Percentiles rank a stretch among this genome's conserved stretches.
Evolutionary conservation across 2,113 vertebrate genomes (phyloP).

Genomic region (Prionailurus bengalensis): DNA sequence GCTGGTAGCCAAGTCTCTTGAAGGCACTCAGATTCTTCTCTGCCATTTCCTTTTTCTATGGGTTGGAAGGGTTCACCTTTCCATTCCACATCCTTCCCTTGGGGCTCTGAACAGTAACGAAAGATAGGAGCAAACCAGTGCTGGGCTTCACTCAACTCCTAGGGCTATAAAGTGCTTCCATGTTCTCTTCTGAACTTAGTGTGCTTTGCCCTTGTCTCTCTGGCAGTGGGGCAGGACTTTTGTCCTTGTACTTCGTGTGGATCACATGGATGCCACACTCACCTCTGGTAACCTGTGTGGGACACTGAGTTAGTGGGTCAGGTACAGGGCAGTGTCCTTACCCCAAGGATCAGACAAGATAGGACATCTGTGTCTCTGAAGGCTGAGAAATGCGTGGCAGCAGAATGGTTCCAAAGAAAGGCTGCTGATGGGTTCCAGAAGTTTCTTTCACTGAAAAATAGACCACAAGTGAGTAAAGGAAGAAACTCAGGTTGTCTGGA

Average conservation of each 20-base stretch:
- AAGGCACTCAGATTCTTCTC: neutral
- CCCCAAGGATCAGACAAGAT: neutral
- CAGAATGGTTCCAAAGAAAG: neutral
- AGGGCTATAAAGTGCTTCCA: neutral
- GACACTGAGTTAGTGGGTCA: slow-evolving; percentile 39
- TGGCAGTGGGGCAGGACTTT: neutral
- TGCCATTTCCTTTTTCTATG: neutral
- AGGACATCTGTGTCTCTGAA: neutral
- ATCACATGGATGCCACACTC: neutral
- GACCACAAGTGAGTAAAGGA: neutral
- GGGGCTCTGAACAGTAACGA: neutral
- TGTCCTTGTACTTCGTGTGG: neutral
- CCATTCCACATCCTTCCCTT: neutral
- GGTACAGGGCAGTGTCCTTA: neutral
- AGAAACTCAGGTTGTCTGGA: neutral
- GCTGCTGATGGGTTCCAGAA: neutral
- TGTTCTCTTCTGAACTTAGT: neutral
- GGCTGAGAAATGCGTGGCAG: neutral
- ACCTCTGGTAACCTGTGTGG: neutral
- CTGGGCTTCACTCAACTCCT: neutral
- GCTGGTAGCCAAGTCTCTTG: neutral
- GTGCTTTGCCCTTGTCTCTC: neutral
- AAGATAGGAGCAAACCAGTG: neutral
- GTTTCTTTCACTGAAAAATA: slow-evolving; percentile 23
- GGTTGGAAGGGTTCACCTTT: neutral